Conservation (phyloP, 2,888 invertebrate genomes). For the Drosophila mettleri region DNA sequence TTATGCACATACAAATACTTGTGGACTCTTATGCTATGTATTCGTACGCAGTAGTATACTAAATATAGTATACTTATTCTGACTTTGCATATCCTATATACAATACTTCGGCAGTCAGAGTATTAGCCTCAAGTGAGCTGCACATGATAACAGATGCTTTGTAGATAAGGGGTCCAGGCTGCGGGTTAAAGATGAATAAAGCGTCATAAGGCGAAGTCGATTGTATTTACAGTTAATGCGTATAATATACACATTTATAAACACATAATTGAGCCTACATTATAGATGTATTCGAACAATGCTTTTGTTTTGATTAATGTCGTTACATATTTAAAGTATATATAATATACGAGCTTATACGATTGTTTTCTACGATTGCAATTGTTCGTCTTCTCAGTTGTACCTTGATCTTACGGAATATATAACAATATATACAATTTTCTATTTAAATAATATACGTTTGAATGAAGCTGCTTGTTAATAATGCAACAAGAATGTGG, state of each 20-base stretch:
- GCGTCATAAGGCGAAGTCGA: conserved; percentile 49
- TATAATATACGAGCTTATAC: conserved; percentile 18
- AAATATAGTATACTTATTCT: neutral
- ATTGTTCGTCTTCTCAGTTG: conserved; percentile 37
- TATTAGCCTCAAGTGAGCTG: neutral
- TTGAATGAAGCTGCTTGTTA: conserved; percentile 10
- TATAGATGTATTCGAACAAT: conserved; percentile 51
- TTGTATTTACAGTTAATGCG: conserved; percentile 36
- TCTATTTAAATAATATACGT: conserved; percentile 42
- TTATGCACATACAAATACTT: neutral
- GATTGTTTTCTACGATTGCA: conserved; percentile 41
- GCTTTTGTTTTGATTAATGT: conserved; percentile 65
- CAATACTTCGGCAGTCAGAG: neutral
- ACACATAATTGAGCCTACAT: conserved; percentile 13
- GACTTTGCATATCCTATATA: neutral
- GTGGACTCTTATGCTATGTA: neutral
- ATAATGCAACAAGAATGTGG: conserved; percentile 41
- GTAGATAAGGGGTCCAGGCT: conserved; percentile 39
- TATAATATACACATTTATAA: conserved; percentile 9
- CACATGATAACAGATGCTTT: neutral
- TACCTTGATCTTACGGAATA: conserved; percentile 72
- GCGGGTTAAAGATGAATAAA: conserved; percentile 48
- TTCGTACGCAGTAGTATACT: neutral
- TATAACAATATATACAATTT: conserved; percentile 12
- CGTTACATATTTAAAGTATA: conserved; percentile 14